Conservation (phyloP, 2,113 vertebrate species). For the Lucifuga dentata region DNA sequence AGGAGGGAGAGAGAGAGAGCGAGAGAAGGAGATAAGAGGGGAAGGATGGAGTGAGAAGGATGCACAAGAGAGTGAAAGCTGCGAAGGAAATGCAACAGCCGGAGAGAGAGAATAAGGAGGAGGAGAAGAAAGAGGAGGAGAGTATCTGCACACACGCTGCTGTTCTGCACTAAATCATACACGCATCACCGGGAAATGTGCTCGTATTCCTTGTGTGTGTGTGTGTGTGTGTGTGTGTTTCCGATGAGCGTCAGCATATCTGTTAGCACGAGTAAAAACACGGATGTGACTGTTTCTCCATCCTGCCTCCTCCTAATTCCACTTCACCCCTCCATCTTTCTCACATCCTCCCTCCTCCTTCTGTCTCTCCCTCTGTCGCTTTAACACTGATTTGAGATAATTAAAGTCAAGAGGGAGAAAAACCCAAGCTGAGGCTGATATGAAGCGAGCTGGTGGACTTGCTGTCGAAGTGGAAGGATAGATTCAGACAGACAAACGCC, state of each 20-base stretch:
- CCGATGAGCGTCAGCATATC: constrained; percentile 36
- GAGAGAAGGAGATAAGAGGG: constrained; percentile 29
- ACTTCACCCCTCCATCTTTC: constrained; percentile 5
- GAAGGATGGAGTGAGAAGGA: constrained; percentile 47
- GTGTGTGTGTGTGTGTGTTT: constrained; percentile 19
- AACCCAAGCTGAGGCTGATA: neutral
- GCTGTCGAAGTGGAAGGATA: constrained; percentile 23
- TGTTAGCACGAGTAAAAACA: constrained; percentile 28
- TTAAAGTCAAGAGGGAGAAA: neutral
- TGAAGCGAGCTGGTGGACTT: constrained; percentile 23
- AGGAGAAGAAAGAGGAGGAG: constrained; percentile 20
- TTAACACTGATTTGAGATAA: constrained; percentile 38
- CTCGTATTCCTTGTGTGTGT: constrained; percentile 10
- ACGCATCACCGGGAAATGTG: constrained; percentile 52
- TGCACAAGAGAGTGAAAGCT: constrained; percentile 46
- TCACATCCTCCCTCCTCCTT: neutral
- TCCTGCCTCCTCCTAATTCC: too few relatives aligned
- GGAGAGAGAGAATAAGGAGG: constrained; percentile 32
- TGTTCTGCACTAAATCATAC: constrained; percentile 47
- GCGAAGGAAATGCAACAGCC: constrained; percentile 50
- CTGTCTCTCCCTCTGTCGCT: neutral
- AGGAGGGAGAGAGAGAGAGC: constrained; percentile 22
- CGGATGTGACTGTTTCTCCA: constrained; percentile 24
- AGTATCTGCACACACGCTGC: constrained; percentile 50
- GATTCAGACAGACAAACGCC: constrained; percentile 24